Conservation (phyloP, 2,113 vertebrate species). For the Mystacornis crossleyi region DNA sequence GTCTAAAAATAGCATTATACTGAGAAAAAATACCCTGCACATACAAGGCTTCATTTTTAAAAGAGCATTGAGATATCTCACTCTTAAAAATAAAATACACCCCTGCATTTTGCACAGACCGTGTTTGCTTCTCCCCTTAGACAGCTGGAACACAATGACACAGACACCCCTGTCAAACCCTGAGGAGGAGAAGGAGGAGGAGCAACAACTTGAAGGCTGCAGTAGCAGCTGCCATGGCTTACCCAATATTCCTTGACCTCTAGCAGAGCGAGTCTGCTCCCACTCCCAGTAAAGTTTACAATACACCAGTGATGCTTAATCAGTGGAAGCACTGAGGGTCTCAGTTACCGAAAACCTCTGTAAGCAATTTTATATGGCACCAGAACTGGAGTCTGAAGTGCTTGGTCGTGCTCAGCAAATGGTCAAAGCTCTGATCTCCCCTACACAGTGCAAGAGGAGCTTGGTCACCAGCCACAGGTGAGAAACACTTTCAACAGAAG, state of each 20-base stretch:
- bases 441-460: neutral
- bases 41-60: neutral
- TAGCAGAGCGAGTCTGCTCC: neutral
- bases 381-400: neutral
- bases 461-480: neutral
- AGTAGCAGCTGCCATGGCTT: neutral
- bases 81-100: neutral
- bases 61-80: neutral
- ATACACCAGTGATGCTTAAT: neutral
- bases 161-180: neutral
- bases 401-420: accelerated
- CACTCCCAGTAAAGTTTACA: neutral
- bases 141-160: neutral
- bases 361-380: neutral
- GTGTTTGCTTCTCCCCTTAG: neutral
- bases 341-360: neutral
- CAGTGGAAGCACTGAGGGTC: neutral
- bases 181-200: neutral
- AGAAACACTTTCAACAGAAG: neutral
- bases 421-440: neutral
- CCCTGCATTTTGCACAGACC: neutral
- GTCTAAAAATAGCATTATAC: neutral
- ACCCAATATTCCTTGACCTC: neutral
- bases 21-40: neutral
- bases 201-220: neutral